These are phyloP conservation scores for Caranx ignobilis DNA, from an alignment of 2,113 vertebrate genomes.

Conservation along the genomic window DNA sequence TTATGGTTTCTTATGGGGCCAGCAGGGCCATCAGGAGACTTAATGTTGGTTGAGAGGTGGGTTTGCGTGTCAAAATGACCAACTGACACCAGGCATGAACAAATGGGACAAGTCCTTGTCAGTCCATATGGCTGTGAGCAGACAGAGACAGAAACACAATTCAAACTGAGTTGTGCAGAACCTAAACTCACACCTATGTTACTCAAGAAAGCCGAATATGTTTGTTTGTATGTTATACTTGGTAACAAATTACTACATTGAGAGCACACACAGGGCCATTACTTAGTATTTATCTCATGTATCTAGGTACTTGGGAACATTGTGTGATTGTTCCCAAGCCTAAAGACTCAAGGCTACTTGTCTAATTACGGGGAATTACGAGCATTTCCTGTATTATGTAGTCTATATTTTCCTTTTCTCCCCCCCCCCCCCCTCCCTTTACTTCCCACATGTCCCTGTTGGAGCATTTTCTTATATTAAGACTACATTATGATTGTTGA, in stretches of 20 bases:
- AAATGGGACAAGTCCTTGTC: neutral
- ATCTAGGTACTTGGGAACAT: neutral
- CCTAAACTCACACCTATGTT: no score
- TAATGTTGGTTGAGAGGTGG: conserved; percentile 7
- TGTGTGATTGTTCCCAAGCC: neutral
- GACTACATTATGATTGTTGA: no score
- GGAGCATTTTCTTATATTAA: no score
- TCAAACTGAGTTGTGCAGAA: no score
- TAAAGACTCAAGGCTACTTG: neutral
- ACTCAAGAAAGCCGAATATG: no score
- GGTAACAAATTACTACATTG: neutral
- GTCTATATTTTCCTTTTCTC: no score
- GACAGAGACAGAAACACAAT: neutral
- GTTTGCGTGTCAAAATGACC: conserved; percentile 7
- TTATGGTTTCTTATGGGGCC: conserved; percentile 33
- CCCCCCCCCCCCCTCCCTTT: no score
- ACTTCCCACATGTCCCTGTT: no score
- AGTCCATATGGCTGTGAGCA: neutral
- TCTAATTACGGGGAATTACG: neutral
- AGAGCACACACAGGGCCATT: neutral
- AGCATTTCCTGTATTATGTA: no score
- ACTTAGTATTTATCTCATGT: neutral
- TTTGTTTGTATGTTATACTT: neutral
- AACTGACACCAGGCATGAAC: neutral
- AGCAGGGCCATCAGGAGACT: conserved; percentile 24